These are phyloP conservation scores for Scrobipalpa costella DNA, from an alignment of 2,888 invertebrate genomes.

Conservation along the genomic window DNA sequence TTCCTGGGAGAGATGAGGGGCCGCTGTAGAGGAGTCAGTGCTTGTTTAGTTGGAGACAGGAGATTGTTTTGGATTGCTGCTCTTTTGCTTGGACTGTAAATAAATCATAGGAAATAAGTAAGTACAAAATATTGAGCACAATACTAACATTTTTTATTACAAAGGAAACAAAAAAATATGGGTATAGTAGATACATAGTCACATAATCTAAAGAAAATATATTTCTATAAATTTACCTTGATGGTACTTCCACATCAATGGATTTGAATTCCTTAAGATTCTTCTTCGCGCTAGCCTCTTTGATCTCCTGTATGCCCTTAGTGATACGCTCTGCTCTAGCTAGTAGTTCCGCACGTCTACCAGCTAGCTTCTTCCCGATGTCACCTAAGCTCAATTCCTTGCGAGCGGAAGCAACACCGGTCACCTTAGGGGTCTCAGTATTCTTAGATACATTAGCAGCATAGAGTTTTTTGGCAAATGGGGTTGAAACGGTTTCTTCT, in stretches of 20 bases:
- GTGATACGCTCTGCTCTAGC: conserved; percentile 85
- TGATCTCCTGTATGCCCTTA: conserved; percentile 83
- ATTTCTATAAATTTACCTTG: conserved; percentile 77
- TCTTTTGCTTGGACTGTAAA: conserved; percentile 84
- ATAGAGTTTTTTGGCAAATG: conserved; percentile 63
- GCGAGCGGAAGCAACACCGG: conserved; percentile 70
- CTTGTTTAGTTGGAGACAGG: conserved; percentile 82
- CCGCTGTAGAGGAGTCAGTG: conserved; percentile 59
- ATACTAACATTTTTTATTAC: too few relatives aligned
- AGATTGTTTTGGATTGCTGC: conserved; percentile 50
- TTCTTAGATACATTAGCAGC: conserved; percentile 52
- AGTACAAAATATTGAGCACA: too few relatives aligned
- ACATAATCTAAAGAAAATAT: background rate
- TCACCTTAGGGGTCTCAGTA: conserved; percentile 49
- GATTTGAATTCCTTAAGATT: conserved; percentile 86
- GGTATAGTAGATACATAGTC: too few relatives aligned
- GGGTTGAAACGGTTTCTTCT: conserved; percentile 30
- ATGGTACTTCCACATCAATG: conserved; percentile 88
- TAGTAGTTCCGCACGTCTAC: conserved; percentile 86
- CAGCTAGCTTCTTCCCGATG: conserved; percentile 84
- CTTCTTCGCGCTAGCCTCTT: conserved; percentile 70
- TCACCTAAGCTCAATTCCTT: conserved; percentile 86
- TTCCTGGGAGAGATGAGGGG: conserved; percentile 83
- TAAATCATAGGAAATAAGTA: conserved; percentile 26
- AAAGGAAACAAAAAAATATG: background rate